Base-by-base conservation (phyloP, 1,140 invertebrate species). In the Drosophila lacertosa region DNA sequence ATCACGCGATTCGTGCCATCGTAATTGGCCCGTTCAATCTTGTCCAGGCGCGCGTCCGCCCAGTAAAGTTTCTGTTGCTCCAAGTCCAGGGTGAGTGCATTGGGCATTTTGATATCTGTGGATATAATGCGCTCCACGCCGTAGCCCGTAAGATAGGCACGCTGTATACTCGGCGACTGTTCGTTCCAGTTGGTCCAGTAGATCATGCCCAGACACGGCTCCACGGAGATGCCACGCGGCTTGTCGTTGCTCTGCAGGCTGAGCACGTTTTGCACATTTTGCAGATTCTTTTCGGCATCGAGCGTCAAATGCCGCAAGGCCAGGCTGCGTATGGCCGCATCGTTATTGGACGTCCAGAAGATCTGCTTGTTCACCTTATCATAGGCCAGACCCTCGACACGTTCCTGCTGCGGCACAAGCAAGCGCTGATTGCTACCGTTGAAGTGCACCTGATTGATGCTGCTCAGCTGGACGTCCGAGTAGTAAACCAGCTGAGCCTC, bases 181-280 rank as follows among this genome's bases (percentile, higher is more conserved):
- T 94, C 92, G 91, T 96, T 96, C 96, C 96, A 97, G 91, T 97
- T 97, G 0, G 95, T 96, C 95, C 95, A 97, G 91, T 96, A 97
- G 5, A 97, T 91, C 95, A 92, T 92, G 11, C 94, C 93, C 71
- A 91, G 55, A 90, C 97, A 98, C 35, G 94, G 94, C 83, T 98
- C 96, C 4, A 96, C 93, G 16, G 94, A 96, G 74, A 98, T 96
- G 10, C 96, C 96, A 10, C 97, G 90, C 1, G 96, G 96, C 82
- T 96, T 96, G 89, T 98, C 97, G 32, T 94, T 94, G 3, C 90
- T 65, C 7, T 92, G 91, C 40, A 98, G 91, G 69, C 94, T 93
- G 3, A 98, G 91, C 20, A 98, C 93, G 42, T 93, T 94, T 75
- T 94, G 92, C 6, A 95, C 93, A 72, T 76, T 74, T 33, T 77